These are phyloP conservation scores for Pseudeuparius sepicola DNA, from an alignment of 2,888 invertebrate species.

Conservation along the genomic window DNA sequence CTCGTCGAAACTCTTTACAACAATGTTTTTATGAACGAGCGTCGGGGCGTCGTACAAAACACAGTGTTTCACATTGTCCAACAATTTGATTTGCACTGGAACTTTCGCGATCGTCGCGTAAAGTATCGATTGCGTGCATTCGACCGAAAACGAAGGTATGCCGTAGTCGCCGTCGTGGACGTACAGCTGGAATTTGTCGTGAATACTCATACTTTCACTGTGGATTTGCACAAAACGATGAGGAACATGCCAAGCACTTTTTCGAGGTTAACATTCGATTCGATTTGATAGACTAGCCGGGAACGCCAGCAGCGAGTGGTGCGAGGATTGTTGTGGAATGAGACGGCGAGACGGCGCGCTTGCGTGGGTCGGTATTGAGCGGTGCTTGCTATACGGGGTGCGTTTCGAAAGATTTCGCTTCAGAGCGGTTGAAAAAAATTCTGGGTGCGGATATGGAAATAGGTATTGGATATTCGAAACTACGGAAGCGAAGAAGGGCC, in stretches of 20 bases:
- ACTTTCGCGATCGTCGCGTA: constrained; percentile 36
- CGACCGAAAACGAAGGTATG: constrained; percentile 73
- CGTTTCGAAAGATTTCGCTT: no score
- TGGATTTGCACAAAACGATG: no score
- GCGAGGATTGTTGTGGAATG: no score
- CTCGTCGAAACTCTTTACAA: constrained; percentile 24
- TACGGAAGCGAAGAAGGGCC: no score
- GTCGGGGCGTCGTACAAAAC: constrained; percentile 27
- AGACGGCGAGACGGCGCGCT: no score
- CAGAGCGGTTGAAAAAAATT: no score
- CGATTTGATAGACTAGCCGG: constrained; percentile 12
- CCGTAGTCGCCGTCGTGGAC: constrained; percentile 85
- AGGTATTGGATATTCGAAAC: no score
- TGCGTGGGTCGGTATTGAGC: no score
- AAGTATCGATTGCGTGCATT: constrained; percentile 74
- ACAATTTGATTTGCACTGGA: constrained; percentile 29
- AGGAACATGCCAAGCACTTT: constrained; percentile 7
- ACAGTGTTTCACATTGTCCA: constrained; percentile 28
- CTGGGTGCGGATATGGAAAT: no score
- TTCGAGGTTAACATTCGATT: constrained; percentile 11
- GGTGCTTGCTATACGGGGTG: no score
- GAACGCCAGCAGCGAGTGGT: no score
- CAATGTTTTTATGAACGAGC: constrained; percentile 26
- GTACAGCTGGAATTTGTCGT: constrained; percentile 42
- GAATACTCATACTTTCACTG: constrained; percentile 29